Evolutionary conservation across 2,113 vertebrate species (phyloP).

Genomic region (Lepus europaeus): DNA sequence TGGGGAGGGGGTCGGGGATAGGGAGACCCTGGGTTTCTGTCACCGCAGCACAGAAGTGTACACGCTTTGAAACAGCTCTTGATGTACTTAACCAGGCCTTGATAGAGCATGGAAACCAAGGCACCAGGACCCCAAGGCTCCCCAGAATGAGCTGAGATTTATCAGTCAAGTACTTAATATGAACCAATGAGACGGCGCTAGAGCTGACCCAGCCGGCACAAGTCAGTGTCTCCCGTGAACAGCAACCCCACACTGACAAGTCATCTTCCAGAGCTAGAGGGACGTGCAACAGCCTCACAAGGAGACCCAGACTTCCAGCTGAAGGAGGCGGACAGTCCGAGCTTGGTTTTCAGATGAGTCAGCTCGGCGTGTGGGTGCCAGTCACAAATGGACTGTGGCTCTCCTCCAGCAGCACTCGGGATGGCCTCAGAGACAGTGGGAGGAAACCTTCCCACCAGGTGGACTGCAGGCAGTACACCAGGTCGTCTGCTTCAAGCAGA

Average conservation of each 20-base stretch:
- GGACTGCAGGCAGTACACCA: background rate
- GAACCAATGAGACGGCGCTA: too few species aligned
- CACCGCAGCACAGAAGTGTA: background rate
- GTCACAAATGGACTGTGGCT: background rate
- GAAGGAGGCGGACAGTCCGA: background rate
- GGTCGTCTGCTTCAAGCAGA: background rate
- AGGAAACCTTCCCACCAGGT: background rate
- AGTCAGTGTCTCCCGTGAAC: background rate
- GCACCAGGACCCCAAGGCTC: background rate
- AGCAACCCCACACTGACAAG: background rate
- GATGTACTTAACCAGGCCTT: background rate
- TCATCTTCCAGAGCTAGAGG: background rate
- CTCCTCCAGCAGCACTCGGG: accelerated
- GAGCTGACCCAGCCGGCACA: background rate
- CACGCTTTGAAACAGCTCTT: background rate
- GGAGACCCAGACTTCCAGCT: background rate
- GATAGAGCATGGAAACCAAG: background rate
- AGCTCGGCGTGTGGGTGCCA: background rate
- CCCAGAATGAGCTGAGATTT: background rate
- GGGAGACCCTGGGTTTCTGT: background rate
- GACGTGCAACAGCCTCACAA: background rate
- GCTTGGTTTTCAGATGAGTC: background rate
- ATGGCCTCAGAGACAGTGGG: too few species aligned
- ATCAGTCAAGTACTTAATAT: background rate
- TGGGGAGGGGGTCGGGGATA: background rate